Percentiles rank a stretch among this genome's conserved stretches.
Conservation (phyloP, 2,113 vertebrate genomes). For the Rafetus swinhoei region DNA sequence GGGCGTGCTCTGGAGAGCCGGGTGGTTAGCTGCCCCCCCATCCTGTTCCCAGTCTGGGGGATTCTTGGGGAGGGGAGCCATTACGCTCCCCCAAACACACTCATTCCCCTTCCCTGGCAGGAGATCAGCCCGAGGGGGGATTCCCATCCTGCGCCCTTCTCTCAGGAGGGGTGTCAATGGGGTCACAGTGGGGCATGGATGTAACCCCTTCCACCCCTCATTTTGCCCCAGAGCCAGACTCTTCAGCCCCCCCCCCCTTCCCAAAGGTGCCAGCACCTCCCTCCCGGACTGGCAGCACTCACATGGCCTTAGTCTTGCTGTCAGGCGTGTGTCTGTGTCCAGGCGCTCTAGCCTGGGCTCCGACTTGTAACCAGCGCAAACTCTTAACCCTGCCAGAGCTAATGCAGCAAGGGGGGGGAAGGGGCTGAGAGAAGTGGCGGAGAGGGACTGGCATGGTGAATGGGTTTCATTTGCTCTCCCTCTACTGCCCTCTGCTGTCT, state of each 20-base stretch:
- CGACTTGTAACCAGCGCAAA: neutral
- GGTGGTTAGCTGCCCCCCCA: neutral
- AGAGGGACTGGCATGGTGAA: neutral
- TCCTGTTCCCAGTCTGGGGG: neutral
- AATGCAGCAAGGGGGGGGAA: neutral
- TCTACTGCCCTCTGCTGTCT: constrained; percentile 66
- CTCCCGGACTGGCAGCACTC: neutral
- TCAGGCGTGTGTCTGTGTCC: neutral
- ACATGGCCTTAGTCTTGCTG: constrained; percentile 26
- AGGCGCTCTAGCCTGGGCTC: neutral
- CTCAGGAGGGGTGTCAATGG: fast-evolving
- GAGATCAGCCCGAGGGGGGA: neutral
- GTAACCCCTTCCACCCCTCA: fast-evolving
- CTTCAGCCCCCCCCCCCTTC: fast-evolving
- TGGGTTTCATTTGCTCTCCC: too few relatives aligned
- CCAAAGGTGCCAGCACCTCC: neutral
- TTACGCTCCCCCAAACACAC: fast-evolving
- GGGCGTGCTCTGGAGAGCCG: neutral
- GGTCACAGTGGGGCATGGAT: neutral
- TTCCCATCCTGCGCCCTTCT: fast-evolving
- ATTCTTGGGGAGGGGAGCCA: fast-evolving
- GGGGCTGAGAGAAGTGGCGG: neutral
- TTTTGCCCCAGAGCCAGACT: neutral
- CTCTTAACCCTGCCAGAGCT: neutral
- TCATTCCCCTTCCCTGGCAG: neutral